Base-by-base conservation (phyloP, 2,797 vertebrate genomes). In the Sebastes trivittatus region DNA sequence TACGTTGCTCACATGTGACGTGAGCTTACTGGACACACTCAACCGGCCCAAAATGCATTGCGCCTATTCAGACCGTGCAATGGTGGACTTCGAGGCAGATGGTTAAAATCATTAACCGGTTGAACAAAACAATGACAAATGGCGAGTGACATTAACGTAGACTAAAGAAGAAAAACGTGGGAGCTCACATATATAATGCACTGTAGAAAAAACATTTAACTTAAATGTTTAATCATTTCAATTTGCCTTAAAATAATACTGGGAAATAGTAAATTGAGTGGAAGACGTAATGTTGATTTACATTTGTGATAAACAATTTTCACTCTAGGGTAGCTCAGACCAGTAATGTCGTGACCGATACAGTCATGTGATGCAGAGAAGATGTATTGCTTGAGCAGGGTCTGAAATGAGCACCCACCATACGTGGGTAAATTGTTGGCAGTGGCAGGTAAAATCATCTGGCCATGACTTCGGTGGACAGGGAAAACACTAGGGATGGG, bases 391-490 rank as follows among this genome's bases (percentile, higher is more conserved):
- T 49, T 49, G 46, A 49, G 46, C 46, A 2, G 46, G 46, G 46
- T 49, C 3, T 20, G 18, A 49, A 49, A 49, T 0, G 0, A 49
- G 46, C 46, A 49, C 46, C 46, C 16, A 18, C 46, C 3, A 49
- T 20, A 49, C 0, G 46, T 7, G 18, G 0, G 46, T 20, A 49
- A 7, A 49, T 49, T 49, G 16, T 49, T 49, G 46, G 18, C 46
- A 49, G 46, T 20, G 46, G 46, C 46, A 49, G 46, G 46, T 49
- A 49, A 49, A 49, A 20, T 49, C 46, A 8, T 49, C 46, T 49
- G 46, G 46, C 46, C 46, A 18, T 49, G 0, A 20, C 46, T 49
- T 49, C 0, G 0, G 46, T 49, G 46, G 18, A 49, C 0, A 49
- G 46, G 46, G 18, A 49, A 49, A 49, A 49, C 46, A 49, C 46